Evolutionary conservation across 2,113 vertebrate species (phyloP), one percentile per base, ranked within the genome.

Genomic region (Pampusana beccarii): DNA sequence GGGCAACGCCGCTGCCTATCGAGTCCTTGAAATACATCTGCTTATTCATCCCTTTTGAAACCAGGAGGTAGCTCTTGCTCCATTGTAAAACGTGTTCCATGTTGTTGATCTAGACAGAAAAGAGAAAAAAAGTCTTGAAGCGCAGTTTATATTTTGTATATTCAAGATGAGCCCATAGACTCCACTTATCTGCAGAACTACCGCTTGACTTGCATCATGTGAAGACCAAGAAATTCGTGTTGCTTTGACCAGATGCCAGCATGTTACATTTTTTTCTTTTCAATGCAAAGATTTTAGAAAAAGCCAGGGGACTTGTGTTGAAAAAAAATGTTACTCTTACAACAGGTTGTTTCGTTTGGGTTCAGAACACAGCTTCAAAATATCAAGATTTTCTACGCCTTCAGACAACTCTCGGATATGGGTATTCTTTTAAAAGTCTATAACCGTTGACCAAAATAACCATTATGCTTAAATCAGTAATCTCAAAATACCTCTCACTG

Each of bases 401-500:
- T 58, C 74, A 71, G 46, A 28, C 54, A 36, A 67, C 44, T 48
- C 23, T 86, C 13, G 8, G 72, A 8, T 56, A 46, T 6, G 10
- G 38, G 25, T 73, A 20, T 96, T 93, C 88, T 66, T 53, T 86
- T 75, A 92, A 80, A 90, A 88, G 60, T 80, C 85, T 61, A 80
- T 92, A 94, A 88, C 80, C 80, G 66, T 86, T 88, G 91, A 70
- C 95, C 88, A 95, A 93, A 92, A 90, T 86, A 96, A 93, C 79
- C 86, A 48, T 90, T 92, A 53, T 65, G 75, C 88, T 96, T 93
- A 61, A 94, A 90, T 88, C 60, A 13, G 82, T 89, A 46, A 82
- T 86, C 80, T 92, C 91, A 83, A 79, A 88, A 88, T 92, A 86
- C 18, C 67, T 86, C 86, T 73, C 24, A 17, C 85, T 1, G 8